Conservation (phyloP, 2,113 vertebrate species). For the Dasyornis broadbenti region DNA sequence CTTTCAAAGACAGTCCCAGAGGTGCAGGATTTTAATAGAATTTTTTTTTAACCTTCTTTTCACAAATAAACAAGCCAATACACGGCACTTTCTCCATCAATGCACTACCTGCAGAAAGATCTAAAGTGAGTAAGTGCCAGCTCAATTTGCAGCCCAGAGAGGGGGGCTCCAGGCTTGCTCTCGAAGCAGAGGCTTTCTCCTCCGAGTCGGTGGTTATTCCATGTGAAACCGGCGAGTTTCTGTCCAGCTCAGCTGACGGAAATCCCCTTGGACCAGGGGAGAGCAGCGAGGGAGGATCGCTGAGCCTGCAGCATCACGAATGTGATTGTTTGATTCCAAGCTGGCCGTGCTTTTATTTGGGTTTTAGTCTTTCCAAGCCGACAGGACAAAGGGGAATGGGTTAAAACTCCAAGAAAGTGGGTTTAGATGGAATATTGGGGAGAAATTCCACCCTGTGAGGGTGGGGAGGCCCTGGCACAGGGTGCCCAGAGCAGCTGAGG, state of each 20-base stretch:
- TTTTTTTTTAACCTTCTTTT: neutral
- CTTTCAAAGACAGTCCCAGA: conserved; percentile 36
- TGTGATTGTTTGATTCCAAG: too few relatives aligned
- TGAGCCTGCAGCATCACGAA: neutral
- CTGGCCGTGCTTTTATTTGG: neutral
- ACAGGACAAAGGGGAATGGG: neutral
- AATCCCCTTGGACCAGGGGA: neutral
- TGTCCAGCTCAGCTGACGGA: neutral
- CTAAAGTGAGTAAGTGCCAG: neutral
- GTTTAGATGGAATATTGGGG: too few relatives aligned
- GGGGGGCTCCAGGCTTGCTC: neutral
- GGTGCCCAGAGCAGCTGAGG: neutral
- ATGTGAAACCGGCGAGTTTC: neutral
- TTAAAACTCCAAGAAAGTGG: neutral
- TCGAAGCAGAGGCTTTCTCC: neutral
- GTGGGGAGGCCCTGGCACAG: neutral
- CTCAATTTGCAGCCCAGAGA: neutral
- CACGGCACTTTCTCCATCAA: neutral
- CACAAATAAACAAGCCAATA: neutral
- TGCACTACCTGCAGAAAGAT: neutral
- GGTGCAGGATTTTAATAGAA: conserved; percentile 27
- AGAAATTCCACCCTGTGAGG: neutral
- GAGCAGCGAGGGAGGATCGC: neutral
- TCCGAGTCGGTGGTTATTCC: neutral
- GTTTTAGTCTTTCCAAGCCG: neutral